Evolutionary conservation across 2,797 vertebrate genomes (phyloP).

Genomic region (Falco cherrug): DNA sequence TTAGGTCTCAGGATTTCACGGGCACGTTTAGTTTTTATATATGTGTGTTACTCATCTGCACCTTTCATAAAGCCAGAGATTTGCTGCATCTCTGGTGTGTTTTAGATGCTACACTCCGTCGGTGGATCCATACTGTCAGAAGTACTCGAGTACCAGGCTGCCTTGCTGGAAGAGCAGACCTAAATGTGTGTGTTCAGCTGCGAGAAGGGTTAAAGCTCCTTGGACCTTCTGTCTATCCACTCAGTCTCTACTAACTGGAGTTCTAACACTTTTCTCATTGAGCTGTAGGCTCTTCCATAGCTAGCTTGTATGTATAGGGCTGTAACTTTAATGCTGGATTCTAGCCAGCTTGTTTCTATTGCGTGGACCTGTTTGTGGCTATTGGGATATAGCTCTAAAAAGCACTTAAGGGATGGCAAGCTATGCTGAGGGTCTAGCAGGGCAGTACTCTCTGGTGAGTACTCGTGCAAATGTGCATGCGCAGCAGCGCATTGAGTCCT

Average conservation of each 20-base stretch:
- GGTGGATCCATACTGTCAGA: background rate
- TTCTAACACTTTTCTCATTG: background rate
- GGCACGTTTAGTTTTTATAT: background rate
- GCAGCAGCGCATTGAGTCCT: fast-evolving
- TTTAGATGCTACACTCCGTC: background rate
- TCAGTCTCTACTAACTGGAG: background rate
- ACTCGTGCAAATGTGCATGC: fast-evolving
- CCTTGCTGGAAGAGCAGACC: background rate
- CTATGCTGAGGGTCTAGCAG: background rate
- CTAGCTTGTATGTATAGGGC: fast-evolving
- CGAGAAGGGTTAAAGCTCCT: background rate
- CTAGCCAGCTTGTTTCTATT: background rate
- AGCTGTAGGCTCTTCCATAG: background rate
- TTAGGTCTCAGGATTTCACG: background rate
- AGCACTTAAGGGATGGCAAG: background rate
- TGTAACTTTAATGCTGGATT: background rate
- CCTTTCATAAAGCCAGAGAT: background rate
- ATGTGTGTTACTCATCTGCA: background rate
- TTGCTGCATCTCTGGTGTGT: fast-evolving
- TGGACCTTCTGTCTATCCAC: background rate
- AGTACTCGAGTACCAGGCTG: background rate
- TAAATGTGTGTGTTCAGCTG: too few species aligned
- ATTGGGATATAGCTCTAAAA: background rate
- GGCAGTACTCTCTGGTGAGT: background rate
- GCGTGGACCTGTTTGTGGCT: background rate